phyloP scores from a whole-genome alignment of 2,888 invertebrate species.

The Syrista parreyssii region DNA sequence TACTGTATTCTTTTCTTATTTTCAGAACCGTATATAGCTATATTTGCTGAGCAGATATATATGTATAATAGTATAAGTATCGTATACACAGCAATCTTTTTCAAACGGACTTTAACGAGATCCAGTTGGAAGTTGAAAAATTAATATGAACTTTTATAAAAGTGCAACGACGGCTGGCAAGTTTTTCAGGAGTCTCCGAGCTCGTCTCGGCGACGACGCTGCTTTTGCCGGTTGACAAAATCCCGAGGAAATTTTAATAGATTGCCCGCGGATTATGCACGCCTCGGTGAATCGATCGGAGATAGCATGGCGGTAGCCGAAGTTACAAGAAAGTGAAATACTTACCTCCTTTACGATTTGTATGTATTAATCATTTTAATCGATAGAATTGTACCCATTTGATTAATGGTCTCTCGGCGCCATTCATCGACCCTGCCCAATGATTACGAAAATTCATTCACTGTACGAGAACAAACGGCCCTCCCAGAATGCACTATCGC shows the following conservation, averaged over 20 bases:
- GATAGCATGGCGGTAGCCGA: background rate
- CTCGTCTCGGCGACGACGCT: slow-evolving; percentile 6
- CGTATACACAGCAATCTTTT: background rate
- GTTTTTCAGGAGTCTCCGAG: slow-evolving; percentile 18
- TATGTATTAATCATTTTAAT: slow-evolving; percentile 5
- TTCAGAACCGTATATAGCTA: background rate
- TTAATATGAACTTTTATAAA: slow-evolving; percentile 34
- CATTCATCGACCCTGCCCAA: background rate
- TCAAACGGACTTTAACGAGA: slow-evolving; percentile 16
- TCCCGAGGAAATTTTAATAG: slow-evolving; percentile 30
- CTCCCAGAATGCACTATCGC: background rate
- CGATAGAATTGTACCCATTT: slow-evolving; percentile 14
- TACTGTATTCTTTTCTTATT: background rate
- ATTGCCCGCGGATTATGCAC: background rate
- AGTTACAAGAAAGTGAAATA: background rate
- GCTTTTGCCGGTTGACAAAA: slow-evolving; percentile 25
- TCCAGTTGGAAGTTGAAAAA: slow-evolving; percentile 27
- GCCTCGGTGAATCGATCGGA: background rate
- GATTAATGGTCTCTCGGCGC: slow-evolving; percentile 6
- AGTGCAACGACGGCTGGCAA: slow-evolving; percentile 24
- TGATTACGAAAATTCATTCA: background rate
- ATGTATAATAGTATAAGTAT: background rate
- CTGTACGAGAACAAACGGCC: background rate
- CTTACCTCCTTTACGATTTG: background rate
- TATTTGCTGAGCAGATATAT: background rate